A percentile compares a stretch with the other conserved stretches of the same genome.
These are phyloP conservation scores for Acanthaster planci DNA, from an alignment of 35 echinoderm and acorn worm species.

Conservation along the genomic window DNA sequence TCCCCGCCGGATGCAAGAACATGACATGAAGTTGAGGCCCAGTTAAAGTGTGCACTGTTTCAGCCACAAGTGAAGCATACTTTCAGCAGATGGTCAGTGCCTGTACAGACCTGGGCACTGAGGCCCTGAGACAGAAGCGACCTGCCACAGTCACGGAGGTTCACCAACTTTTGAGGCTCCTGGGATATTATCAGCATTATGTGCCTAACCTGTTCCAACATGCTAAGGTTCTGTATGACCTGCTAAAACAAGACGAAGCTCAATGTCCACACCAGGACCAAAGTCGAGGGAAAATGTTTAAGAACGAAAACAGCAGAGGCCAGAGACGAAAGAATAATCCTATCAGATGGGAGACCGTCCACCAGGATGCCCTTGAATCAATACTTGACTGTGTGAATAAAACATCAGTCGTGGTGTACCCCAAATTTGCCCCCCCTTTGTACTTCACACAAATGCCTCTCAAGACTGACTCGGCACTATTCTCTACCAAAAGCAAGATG, in stretches of 20 bases:
- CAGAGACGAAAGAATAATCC: not conserved
- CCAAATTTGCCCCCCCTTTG: too few relatives aligned
- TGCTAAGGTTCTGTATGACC: conserved; percentile 13
- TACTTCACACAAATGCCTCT: too few relatives aligned
- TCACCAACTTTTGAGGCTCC: conserved; percentile 1
- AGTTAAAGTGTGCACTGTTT: conserved; percentile 57
- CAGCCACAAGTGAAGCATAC: not conserved
- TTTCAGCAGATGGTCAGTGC: not conserved
- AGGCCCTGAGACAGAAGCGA: not conserved
- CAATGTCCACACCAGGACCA: not conserved
- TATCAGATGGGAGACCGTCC: conserved; percentile 4
- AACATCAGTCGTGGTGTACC: too few relatives aligned
- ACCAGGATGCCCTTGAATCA: conserved; percentile 4
- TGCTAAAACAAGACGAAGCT: not conserved
- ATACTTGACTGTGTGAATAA: too few relatives aligned
- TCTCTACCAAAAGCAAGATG: not conserved
- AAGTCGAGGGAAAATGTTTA: not conserved
- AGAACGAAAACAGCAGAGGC: not conserved
- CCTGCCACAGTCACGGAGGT: conserved; percentile 25
- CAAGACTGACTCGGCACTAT: too few relatives aligned
- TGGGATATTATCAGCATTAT: conserved; percentile 37
- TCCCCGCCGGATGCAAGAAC: not conserved
- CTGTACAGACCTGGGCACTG: not conserved
- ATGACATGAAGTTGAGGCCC: conserved; percentile 35
- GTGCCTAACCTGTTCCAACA: not conserved